Base-by-base conservation (phyloP, 2,888 invertebrate genomes). In the Tanypteryx hageni region DNA sequence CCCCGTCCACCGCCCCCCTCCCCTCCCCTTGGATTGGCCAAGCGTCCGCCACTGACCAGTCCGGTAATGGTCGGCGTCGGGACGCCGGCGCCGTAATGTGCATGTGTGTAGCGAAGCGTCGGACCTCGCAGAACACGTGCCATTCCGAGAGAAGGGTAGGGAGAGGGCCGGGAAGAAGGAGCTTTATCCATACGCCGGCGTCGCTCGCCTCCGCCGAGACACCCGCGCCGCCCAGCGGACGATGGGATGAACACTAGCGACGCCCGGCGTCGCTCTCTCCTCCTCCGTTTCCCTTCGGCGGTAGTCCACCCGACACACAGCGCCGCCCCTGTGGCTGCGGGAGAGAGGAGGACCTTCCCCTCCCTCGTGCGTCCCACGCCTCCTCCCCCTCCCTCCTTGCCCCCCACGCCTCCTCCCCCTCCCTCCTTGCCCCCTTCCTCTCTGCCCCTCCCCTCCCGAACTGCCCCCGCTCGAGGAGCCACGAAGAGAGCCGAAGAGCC, bases 201-300 rank as follows among this genome's bases (percentile, higher is more conserved):
- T 82, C 92, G 85, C 31, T 56, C 92, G 58, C 92, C 82, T 82
- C 91, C 92, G 92, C 58, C 92, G 85, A 92, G 92, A 92, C 92
- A 56, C 76, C 86, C 84, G 92, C 93, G 93, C 93, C 93, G 92
- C 93, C 92, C 92, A 92, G 92, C 93, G 93, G 93, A 92, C 93
- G 92, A 92, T 56, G 16, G 56, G 59, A 61, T 92, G 92, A 93
- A 93, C 92, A 93, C 92, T 92, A 61, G 64, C 68, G 92, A 82
- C 92, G 92, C 89, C 89, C 68, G 89, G 89, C 89, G 89, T 89
- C 89, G 89, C 31, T 64, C 64, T 22, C 89, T 22, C 64, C 64
- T n/a, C 89, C 31, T 44, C 16, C 27, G 11, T 27, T 59, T 57
- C 86, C 86, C 86, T 27, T 64, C 89, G 89, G 16, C 64, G 89